Base-by-base conservation (phyloP, 1,140 invertebrate genomes). In the Zaprionus africanus region DNA sequence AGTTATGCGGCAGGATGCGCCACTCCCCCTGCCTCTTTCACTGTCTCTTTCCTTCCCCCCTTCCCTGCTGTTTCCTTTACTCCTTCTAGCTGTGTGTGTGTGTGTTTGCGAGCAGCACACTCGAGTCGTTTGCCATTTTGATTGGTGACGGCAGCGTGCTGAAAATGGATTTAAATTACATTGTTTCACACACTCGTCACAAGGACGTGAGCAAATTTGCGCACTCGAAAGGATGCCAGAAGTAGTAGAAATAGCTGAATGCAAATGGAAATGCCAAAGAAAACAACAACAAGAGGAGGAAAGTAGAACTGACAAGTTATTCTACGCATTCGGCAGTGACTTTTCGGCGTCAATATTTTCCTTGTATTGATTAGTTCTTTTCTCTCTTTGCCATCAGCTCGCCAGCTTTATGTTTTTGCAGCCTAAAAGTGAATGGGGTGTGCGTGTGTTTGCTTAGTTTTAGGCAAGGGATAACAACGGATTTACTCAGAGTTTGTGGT, bases 91-190 rank as follows among this genome's bases (percentile, higher is more conserved):
- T 28, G 28, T 2, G 34, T 36, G 34, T 38, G 36, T 41, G 19
- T 51, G 19, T 87, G 78, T 88, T 76, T 84, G 81, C 71, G 70
- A 83, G 73, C 76, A 88, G 73, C 76, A 88, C 77, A 78, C 70
- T 62, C 82, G 84, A 85, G 82, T 80, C 81, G 83, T 90, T 90
- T 90, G 81, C 85, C 85, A 85, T 85, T 88, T 88, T 88, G 84
- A 88, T 88, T 88, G 84, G 85, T 88, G 84, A 88, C 84, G 84
- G 19, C 68, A 58, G 65, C 71, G 65, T 88, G 86, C 81, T 79
- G 85, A 85, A 88, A 90, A 88, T 88, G 85, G 85, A 88, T 88
- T 88, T 88, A 88, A 88, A 88, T 88, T 88, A 88, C 85, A 88
- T 85, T 88, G 85, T 85, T 82, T 72, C 76, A 69, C 75, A 75